Evolutionary conservation across 1,140 invertebrate species (phyloP), one percentile per base, ranked within the genome.

Genomic region (Neodiprion lecontei): DNA sequence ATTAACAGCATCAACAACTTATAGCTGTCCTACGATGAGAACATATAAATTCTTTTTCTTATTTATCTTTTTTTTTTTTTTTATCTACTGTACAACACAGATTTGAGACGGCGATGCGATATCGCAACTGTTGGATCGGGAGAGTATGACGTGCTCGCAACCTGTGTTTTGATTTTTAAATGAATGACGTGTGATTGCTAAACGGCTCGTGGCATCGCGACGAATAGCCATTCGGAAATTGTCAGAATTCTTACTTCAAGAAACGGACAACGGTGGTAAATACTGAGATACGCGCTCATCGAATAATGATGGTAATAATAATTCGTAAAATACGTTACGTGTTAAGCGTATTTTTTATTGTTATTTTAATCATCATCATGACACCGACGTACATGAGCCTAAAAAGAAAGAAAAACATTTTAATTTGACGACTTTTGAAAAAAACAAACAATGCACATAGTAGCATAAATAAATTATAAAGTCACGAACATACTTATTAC

Each of bases 21-120:
- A 83, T 78, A 82, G 84, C 80, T 84, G 83, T 81, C 82, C 82
- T 61, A 5, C 53, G 53, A 61, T 4, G 28, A 40, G 17, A 65
- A 7, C 7, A 65, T 65, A 14, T 65, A 65, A 14, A 14, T 65
- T 21, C 17, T 65, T 65, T 3, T 65, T 65, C 0, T 65, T 65
- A 3, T 65, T 65, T 65, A 14, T 65, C 7, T 65, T 65, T 1
- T 65, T 65, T 61, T 61, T 61, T 61, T 61, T 61, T 61, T 61
- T 61, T 61, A 11, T 61, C n/a, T 61, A 1, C 17, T 40, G 28
- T 40, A 40, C 28, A 40, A 40, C 28, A 40, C 28, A 40, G 28
- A 40, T 40, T 40, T 40, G 28, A 40, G 28, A 40, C 2, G 28
- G 28, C 28, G 28, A 40, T 40, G 28, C 5, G 28, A 40, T 40